Percentiles rank a stretch among this genome's conserved stretches.
Evolutionary conservation across 2,888 invertebrate genomes (phyloP).

Genomic region (Lycophotia porphyrea): DNA sequence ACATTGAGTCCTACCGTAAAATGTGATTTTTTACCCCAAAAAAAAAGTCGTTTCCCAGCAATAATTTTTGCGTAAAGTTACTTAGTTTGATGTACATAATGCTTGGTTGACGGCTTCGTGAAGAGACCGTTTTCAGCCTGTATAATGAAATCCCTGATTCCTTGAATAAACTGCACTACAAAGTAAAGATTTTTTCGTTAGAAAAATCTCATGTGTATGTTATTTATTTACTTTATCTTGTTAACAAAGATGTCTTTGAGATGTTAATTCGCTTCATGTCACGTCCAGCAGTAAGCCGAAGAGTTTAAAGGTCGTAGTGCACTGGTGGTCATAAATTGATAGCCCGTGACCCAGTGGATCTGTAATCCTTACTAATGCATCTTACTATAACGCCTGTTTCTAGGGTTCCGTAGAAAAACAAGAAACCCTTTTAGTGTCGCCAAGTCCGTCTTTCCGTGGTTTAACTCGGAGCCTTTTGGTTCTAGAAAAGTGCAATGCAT

Average conservation of each 20-base stretch:
- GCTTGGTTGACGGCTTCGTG: no score
- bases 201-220: neutral
- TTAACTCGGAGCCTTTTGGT: neutral
- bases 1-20: no score
- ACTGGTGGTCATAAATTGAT: constrained; percentile 36
- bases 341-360: constrained; percentile 29
- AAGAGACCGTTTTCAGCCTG: no score
- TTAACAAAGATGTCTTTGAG: neutral
- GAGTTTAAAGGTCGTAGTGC: constrained; percentile 37
- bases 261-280: constrained; percentile 17
- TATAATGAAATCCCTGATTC: neutral
- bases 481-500: neutral
- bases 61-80: no score
- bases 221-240: neutral
- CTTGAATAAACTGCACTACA: neutral
- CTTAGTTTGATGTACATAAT: no score
- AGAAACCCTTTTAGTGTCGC: neutral
- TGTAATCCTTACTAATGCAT: constrained; percentile 10
- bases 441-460: neutral
- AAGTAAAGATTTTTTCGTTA: neutral
- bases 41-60: no score
- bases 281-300: constrained; percentile 19
- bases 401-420: neutral
- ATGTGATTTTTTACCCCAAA: no score
- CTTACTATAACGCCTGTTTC: neutral